A percentile compares a stretch with the other conserved stretches of the same genome.
Evolutionary conservation across 2,888 invertebrate genomes (phyloP).

Genomic region (Mimachlamys varia): DNA sequence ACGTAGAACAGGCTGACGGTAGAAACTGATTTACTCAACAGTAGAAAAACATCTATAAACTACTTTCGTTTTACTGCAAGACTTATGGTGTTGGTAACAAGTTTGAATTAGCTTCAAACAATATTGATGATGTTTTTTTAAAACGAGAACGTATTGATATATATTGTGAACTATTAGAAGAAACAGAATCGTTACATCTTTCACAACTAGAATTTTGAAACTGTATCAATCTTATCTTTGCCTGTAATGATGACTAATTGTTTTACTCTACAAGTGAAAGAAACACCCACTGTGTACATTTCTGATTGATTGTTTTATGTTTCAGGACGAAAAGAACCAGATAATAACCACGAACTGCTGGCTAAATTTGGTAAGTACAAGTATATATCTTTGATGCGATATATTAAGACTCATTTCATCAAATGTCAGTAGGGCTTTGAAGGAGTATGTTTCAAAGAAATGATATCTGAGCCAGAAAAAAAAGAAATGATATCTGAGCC

Average conservation of each 20-base stretch:
- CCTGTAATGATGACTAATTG: background rate
- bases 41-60: too few species aligned
- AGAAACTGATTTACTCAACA: too few species aligned
- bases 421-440: too few species aligned
- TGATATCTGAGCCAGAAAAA: too few species aligned
- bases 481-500: too few species aligned
- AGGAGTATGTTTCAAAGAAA: too few species aligned
- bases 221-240: background rate
- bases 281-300: background rate
- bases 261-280: background rate
- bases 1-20: too few species aligned
- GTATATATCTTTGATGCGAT: background rate
- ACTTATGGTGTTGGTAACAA: too few species aligned
- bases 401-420: background rate
- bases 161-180: background rate
- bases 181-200: background rate
- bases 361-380: conserved; percentile 70
- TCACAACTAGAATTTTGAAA: background rate
- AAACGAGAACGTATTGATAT: background rate
- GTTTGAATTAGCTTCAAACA: too few species aligned
- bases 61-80: too few species aligned
- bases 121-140: background rate
- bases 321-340: conserved; percentile 75
- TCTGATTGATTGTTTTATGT: conserved; percentile 24
- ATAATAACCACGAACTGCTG: conserved; percentile 76